Base-by-base conservation (phyloP, 2,888 invertebrate species). In the Helicoverpa assulta region DNA sequence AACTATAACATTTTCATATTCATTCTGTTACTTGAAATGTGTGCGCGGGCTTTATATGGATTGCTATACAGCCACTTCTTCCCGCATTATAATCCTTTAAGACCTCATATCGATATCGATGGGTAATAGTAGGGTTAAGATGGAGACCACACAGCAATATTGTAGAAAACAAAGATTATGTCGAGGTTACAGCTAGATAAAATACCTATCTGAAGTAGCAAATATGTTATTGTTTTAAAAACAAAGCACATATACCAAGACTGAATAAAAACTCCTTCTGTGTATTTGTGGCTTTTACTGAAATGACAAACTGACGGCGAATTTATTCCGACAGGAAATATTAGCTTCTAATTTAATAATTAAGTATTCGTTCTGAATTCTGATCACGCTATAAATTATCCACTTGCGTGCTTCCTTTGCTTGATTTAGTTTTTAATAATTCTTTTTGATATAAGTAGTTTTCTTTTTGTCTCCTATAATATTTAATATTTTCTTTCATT, bases 61-160 rank as follows among this genome's bases (percentile, higher is more conserved):
- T 21, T 55, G 26, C 50, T 52, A 51, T 18, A 5, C 69, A n/a
- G 29, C 2, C 18, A 16, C 37, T 5, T 70, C 26, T 53, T 29
- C 5, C 7, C n/a, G 26, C 14, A 29, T 29, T 33, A 18, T 19
- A 70, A 70, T 57, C 70, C 33, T 21, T 55, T 60, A 56, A 68
- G 33, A 29, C 6, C 14, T 8, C 33, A 8, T 26, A 26, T 47
- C 16, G 19, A 62, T n/a, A 53, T 62, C 26, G 47, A 21, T 6
- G 6, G 29, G 40, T 37, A 18, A n/a, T 57, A 5, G 26, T 16
- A 19, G 52, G 37, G 19, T 47, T n/a, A 14, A 8, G 19, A 54
- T 2, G 7, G 16, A 54, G 7, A 29, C 16, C 29, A 54, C 29
- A 54, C 54, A 16, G 29, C 29, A 14, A 21, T 19, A 51, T 21